A percentile compares a stretch with the other conserved stretches of the same genome.
Conservation (phyloP, 2,113 vertebrate species). For the Lutjanus erythropterus region DNA sequence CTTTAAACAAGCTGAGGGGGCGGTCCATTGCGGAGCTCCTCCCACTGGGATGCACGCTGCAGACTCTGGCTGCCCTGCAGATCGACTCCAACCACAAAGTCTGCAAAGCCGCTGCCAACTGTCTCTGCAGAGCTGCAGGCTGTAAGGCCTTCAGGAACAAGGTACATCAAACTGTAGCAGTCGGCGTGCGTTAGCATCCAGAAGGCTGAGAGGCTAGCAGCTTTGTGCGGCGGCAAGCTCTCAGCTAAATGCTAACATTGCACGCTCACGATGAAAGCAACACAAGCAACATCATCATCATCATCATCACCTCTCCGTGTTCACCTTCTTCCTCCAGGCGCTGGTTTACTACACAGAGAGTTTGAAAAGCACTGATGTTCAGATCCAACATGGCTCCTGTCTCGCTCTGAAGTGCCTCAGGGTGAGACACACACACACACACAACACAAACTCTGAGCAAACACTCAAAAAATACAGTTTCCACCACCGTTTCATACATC, state of each 20-base stretch:
- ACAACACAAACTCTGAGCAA: not conserved
- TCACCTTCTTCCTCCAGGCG: slow-evolving; percentile 81
- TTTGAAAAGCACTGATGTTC: slow-evolving; percentile 76
- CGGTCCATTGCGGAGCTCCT: slow-evolving; percentile 87
- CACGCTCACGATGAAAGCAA: not conserved
- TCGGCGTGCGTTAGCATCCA: not conserved
- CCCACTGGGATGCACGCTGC: slow-evolving; percentile 88
- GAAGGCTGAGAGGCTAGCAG: too few relatives aligned
- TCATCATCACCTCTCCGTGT: not conserved
- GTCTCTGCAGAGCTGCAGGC: slow-evolving; percentile 81
- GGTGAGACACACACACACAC: slow-evolving; percentile 84
- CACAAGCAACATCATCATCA: not conserved
- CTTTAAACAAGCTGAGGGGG: slow-evolving; percentile 87
- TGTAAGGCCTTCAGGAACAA: slow-evolving; percentile 87
- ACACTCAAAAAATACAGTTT: not conserved
- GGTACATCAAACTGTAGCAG: slow-evolving; percentile 73
- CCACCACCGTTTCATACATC: not conserved
- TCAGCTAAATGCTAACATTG: not conserved
- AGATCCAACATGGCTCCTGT: slow-evolving; percentile 88
- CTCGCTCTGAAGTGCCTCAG: slow-evolving; percentile 91
- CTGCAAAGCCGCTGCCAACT: slow-evolving; percentile 83
- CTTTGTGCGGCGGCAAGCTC: not conserved
- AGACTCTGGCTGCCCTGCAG: slow-evolving; percentile 88
- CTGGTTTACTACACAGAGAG: slow-evolving; percentile 89
- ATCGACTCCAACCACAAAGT: slow-evolving; percentile 89